phyloP scores from a whole-genome alignment of 2,113 vertebrate genomes.

The Phoenicopterus ruber region DNA sequence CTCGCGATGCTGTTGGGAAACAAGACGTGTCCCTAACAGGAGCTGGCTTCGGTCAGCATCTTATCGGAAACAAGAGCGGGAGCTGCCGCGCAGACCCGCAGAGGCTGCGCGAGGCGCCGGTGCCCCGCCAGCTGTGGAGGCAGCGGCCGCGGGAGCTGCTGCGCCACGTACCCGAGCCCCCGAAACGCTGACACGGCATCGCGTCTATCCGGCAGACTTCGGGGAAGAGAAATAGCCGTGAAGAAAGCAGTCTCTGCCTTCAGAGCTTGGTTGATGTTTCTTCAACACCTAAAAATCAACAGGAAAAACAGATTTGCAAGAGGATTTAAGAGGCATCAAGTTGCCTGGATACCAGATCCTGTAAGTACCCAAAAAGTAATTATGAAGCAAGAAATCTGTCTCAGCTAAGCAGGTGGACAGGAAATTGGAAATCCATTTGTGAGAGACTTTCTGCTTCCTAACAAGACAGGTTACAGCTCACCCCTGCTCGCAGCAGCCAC shows the following conservation, averaged over 20 bases:
- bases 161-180: background rate
- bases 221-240: background rate
- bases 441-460: conserved; percentile 67
- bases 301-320: conserved; percentile 25
- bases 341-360: conserved; percentile 75
- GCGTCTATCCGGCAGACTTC: accelerated
- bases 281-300: background rate
- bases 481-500: background rate
- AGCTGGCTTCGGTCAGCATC: background rate
- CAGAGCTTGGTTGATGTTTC: background rate
- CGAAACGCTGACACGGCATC: accelerated
- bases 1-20: background rate
- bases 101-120: background rate
- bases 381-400: conserved; percentile 72
- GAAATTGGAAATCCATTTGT: conserved; percentile 77
- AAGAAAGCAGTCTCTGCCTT: background rate
- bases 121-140: background rate
- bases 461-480: conserved; percentile 33
- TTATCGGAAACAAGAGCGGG: background rate
- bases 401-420: conserved; percentile 62
- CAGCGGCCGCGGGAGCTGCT: background rate
- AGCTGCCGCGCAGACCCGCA: background rate
- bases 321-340: conserved; percentile 61
- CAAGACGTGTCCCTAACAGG: accelerated
- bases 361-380: conserved; percentile 71